Evolutionary conservation across 1,140 invertebrate species (phyloP), one percentile per base, ranked within the genome.

Genomic region (Nebria ingens): DNA sequence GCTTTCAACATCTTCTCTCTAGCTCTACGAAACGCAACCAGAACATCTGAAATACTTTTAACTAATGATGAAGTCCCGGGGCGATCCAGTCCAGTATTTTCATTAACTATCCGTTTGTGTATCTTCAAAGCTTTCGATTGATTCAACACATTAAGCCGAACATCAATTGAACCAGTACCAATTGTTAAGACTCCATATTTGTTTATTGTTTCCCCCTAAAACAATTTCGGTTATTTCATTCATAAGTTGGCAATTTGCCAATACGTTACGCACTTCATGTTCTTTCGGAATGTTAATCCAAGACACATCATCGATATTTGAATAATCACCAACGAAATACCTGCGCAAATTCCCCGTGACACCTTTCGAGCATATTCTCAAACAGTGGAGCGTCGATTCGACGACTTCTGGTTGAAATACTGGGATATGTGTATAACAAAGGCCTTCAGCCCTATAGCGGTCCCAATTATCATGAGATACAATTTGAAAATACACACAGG

Each of bases 261-360:
- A n/a, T n/a, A n/a, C n/a, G n/a, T n/a, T n/a, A n/a, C n/a, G 25
- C 12, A 53, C 52, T 21, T 53, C 9, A 38, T 53, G 52, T 34
- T 53, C 22, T 15, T 19, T 19, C 19, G 52, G 52, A 1, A 29
- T 11, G 9, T 19, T 19, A 1, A 53, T 4, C 52, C 52, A 53
- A 40, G 52, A 21, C 13, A 53, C 38, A 51, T 51, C 50, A 21
- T 51, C 50, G 13, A 51, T 19, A 19, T 51, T 21, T 2, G 21
- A 21, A 54, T 69, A 70, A 49, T 71, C 73, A 1, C 73, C 73
- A 1, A 73, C 59, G 59, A 75, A 75, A 59, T 71, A 74, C 25
- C 72, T 56, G 40, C 70, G 62, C 51, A 64, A 69, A 19, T 72
- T 65, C 0, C 65, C 70, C 21, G 60, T 56, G 19, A 68, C 61